Evolutionary conservation across 2,797 vertebrate species (phyloP), one percentile per base, ranked within the genome.

Genomic region (Paramormyrops hopkinsi): DNA sequence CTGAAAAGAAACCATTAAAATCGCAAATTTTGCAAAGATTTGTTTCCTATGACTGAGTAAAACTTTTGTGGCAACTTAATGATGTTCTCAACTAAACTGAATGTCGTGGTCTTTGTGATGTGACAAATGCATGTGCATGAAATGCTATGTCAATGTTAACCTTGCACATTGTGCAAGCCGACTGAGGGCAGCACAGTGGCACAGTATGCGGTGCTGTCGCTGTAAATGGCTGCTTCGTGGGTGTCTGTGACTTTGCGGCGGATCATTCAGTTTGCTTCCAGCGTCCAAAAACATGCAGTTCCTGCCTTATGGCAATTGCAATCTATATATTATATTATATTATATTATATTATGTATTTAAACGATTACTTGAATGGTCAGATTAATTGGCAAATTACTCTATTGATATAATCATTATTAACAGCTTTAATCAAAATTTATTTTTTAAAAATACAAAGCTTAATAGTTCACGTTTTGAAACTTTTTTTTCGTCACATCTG

Each of bases 401-500:
- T 65, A 65, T 29, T 65, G 25, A 65, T 65, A 29, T 62, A 25
- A 62, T 29, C 62, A 65, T 29, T 65, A 65, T 65, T 65, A 25
- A 65, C 25, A 65, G 62, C 62, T 65, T 9, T 65, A 62, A 62
- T 62, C 2, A 9, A 29, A 29, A 37, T 76, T 14, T 7, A 3
- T 25, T 37, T 76, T 76, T 33, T 41, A 17, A 2, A 73, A 76
- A 25, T 41, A 41, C 33, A 76, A 12, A 41, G 5, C 12, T 83
- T n/a, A 83, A 83, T 83, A 48, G 44, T 46, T 19, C 79, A 44
- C 17, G 2, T 44, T 83, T 91, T 91, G 87, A 90, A 93, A 93
- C 92, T 92, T 93, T 94, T 51, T 94, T 91, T 56, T 56, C 89
- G 89, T 88, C 87, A 92, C 93, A 91, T 93, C 92, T 91, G 76